Percentiles rank a stretch among this genome's conserved stretches.
phyloP scores from a whole-genome alignment of 35 echinoderm and acorn worm genomes.

The Holothuria glaberrima region DNA sequence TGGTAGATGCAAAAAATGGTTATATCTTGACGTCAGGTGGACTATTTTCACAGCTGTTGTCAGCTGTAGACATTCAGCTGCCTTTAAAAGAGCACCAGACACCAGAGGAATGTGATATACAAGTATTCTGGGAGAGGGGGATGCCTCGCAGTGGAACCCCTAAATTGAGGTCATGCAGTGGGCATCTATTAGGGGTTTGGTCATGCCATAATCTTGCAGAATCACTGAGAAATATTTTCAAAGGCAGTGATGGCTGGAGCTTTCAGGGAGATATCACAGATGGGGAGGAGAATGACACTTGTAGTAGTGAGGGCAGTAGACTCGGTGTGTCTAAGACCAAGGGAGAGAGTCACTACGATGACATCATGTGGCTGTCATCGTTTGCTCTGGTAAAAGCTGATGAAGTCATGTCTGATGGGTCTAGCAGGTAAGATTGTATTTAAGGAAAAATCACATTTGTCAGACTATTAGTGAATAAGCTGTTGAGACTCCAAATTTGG shows the following conservation, averaged over 20 bases:
- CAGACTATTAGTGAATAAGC: no score
- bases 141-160: background rate
- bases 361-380: conserved; percentile 19
- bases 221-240: background rate
- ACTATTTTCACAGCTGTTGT: conserved; percentile 7
- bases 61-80: background rate
- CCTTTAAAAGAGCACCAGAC: background rate
- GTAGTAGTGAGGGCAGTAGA: background rate
- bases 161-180: conserved; percentile 3
- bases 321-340: background rate
- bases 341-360: background rate
- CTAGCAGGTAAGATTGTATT: background rate
- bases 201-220: conserved; percentile 6
- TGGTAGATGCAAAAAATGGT: conserved; percentile 10
- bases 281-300: background rate
- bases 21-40: conserved; percentile 17
- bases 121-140: background rate
- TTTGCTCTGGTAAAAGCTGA: conserved; percentile 44
- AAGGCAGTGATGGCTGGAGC: conserved; percentile 25
- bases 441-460: background rate
- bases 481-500: no score
- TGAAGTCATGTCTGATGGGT: background rate
- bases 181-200: background rate
- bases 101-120: background rate
- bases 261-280: background rate